Evolutionary conservation across 2,797 vertebrate species (phyloP).

Genomic region (Liasis olivaceus): DNA sequence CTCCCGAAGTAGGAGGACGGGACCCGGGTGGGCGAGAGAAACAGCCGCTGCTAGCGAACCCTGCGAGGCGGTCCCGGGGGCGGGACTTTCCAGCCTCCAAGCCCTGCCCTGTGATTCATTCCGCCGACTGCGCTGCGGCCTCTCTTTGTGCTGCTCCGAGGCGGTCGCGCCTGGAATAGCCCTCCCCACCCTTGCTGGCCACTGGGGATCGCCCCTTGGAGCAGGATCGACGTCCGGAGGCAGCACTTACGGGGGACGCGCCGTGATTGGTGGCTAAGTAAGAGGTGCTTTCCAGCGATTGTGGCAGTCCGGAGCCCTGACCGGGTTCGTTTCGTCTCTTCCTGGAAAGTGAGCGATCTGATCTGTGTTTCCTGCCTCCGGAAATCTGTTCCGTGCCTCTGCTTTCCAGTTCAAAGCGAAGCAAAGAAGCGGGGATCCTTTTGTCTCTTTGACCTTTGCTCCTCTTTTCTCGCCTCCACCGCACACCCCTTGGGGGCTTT

Average conservation of each 20-base stretch:
- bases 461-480: neutral
- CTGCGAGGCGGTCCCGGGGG: neutral
- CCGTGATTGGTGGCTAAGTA: too few species aligned
- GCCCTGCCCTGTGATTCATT: conserved; percentile 3
- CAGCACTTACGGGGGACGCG: neutral
- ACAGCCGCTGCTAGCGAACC: neutral
- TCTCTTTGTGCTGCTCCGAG: conserved; percentile 37
- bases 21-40: neutral
- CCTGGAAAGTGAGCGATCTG: neutral
- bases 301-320: neutral
- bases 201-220: neutral
- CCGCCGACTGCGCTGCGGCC: neutral
- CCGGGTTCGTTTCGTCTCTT: neutral
- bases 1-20: neutral
- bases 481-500: neutral
- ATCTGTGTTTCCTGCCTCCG: neutral
- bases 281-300: neutral
- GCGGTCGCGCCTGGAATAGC: neutral
- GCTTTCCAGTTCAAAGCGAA: neutral
- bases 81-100: neutral
- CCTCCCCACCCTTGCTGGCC: neutral
- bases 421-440: neutral
- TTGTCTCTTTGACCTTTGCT: neutral
- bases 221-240: too few species aligned
- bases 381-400: too few species aligned